A percentile compares a stretch with the other conserved stretches of the same genome.
Evolutionary conservation across 2,888 invertebrate genomes (phyloP).

Genomic region (Mystacides longicornis): DNA sequence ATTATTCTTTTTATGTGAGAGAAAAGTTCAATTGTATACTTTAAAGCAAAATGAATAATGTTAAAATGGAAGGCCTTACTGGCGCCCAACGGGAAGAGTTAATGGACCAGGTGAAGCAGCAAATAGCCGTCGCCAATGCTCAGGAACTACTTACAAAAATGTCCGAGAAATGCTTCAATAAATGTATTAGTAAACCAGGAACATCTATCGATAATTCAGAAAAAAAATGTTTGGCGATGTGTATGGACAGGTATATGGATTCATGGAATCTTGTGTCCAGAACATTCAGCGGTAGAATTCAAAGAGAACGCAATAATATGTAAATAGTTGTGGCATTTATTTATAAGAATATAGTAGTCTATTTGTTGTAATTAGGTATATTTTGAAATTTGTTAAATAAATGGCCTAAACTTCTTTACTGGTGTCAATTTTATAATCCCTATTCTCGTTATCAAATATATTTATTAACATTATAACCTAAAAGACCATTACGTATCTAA

Average conservation of each 20-base stretch:
- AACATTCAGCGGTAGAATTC: slow-evolving; percentile 79
- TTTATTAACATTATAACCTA: too few relatives aligned
- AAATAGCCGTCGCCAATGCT: slow-evolving; percentile 88
- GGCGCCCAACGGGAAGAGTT: slow-evolving; percentile 75
- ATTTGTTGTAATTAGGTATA: neutral
- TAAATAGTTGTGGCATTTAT: slow-evolving; percentile 32
- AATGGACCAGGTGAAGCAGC: slow-evolving; percentile 92
- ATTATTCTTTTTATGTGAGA: too few relatives aligned
- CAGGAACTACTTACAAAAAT: slow-evolving; percentile 93
- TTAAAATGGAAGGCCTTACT: slow-evolving; percentile 37
- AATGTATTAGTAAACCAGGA: slow-evolving; percentile 88
- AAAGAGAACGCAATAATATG: slow-evolving; percentile 65
- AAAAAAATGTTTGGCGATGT: slow-evolving; percentile 96
- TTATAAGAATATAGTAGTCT: slow-evolving; percentile 11
- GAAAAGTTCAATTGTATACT: too few relatives aligned
- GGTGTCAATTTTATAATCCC: neutral
- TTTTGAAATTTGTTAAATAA: neutral
- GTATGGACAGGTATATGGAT: slow-evolving; percentile 98
- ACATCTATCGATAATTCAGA: slow-evolving; percentile 81
- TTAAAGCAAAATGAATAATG: slow-evolving; percentile 20
- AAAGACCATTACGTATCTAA: too few relatives aligned
- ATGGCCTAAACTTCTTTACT: neutral
- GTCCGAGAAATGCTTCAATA: slow-evolving; percentile 95
- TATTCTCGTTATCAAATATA: too few relatives aligned
- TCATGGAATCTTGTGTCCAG: slow-evolving; percentile 89